Evolutionary conservation across 2,888 invertebrate species (phyloP), one percentile per base, ranked within the genome.

Genomic region (Andrena marginata): DNA sequence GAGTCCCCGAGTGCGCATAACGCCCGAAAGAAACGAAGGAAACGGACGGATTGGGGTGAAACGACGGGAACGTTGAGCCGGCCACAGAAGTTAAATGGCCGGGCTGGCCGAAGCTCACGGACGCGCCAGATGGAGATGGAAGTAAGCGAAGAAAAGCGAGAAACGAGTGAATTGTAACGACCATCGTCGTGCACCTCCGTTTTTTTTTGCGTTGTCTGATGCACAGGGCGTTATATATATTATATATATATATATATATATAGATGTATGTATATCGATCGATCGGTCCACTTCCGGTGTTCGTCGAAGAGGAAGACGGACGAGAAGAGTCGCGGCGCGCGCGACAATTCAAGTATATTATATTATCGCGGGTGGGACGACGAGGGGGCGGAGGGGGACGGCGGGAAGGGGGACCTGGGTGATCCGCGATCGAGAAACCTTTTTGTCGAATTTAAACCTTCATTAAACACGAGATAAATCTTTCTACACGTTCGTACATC

Each of bases 401-500:
- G 42, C 42, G 42, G 42, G 42, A 42, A 42, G 42, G 67, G 69
- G 29, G 33, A 26, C n/a, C 56, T 63, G 8, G 65, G 62, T 79
- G 71, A 65, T 74, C 74, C 31, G 48, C 72, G 77, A 76, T 74
- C 62, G 60, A 63, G 76, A 62, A 62, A 80, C 35, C 54, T 77
- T 92, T 93, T 93, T 92, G 93, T 93, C 92, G 91, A 93, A 93
- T 93, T 93, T 92, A 92, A 42, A 54, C 62, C 92, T 92, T 92
- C 90, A 90, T 92, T 92, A 89, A 86, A 79, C 63, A 72, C 80
- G 77, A 79, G 80, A 92, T 91, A 90, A 92, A 93, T 92, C 93
- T 94, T 94, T 93, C 93, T 94, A 94, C 92, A 93, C 93, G 92
- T 93, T 94, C 93, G 91, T 94, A 94, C 91, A 93, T 93, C 91